Base-by-base conservation (phyloP, 2,797 vertebrate genomes). In the Lateolabrax maculatus region DNA sequence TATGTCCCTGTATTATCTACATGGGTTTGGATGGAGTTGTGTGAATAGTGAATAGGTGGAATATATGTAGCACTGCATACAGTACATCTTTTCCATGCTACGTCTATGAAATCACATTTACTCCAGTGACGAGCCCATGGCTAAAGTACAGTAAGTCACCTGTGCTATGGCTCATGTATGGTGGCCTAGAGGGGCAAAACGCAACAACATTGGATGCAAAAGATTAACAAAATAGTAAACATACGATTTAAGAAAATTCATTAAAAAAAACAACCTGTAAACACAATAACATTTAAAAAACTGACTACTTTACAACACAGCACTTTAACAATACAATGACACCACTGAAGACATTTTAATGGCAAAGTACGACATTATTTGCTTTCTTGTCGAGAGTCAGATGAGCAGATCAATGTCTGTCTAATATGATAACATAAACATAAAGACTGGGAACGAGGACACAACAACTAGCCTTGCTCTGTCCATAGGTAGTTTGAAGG, bases 81-180 rank as follows among this genome's bases (percentile, higher is more conserved):
- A 60, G 48, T 77, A 53, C 18, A 63, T 69, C 41, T 63, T 62
- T 41, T 25, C 56, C 0, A 3, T 27, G n/a, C 29, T 46, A 58
- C 36, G 39, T 70, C 21, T 78, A 21, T 70, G 41, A 58, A 77
- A 53, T 46, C 21, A 21, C 15, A 63, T 63, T 66, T 12, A 31
- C 41, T 83, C 18, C 29, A 34, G 0, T 44, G 25, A 57, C 34
- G 10, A 4, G 25, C 41, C 4, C 29, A n/a, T 15, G 36, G 58
- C 46, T 64, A 8, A 60, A 66, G 16, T 6, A 34, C 31, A 34
- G 31, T 11, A 57, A 27, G 27, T 5, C 31, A 53, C 31, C 23
- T 23, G 39, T 10, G 5, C 9, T 36, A 3, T 31, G 11, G 27
- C 21, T 34, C 39, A 23, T 15, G 21, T 15, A 29, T 2, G 13